phyloP scores from a whole-genome alignment of 1,140 invertebrate genomes.

The Ceratitis capitata region DNA sequence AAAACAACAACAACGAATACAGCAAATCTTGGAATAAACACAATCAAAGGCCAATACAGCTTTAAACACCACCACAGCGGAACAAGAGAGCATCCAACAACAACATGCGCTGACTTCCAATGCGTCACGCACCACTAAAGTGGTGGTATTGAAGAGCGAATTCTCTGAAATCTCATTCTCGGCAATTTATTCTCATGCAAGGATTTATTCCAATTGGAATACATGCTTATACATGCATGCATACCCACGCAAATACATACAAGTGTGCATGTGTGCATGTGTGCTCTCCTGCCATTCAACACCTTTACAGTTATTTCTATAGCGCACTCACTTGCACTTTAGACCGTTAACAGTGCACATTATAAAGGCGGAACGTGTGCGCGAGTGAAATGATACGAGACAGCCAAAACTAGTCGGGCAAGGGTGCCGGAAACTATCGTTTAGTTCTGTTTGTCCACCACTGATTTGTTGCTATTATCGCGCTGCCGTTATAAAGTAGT shows the following conservation, averaged over 20 bases:
- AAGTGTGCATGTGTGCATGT: background rate
- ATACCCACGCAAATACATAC: no score
- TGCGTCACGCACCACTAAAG: background rate
- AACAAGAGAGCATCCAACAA: background rate
- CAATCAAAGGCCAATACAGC: background rate
- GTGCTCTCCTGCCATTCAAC: background rate
- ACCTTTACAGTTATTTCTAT: background rate
- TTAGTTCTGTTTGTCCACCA: slow-evolving; percentile 25
- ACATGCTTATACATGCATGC: no score
- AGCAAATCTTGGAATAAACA: slow-evolving; percentile 20
- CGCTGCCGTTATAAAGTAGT: background rate
- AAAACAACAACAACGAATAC: background rate
- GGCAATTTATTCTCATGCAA: no score
- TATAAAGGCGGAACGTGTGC: background rate
- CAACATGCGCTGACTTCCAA: background rate
- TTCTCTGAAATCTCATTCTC: no score
- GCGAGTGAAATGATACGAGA: background rate
- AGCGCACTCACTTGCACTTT: background rate
- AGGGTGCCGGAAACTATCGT: background rate
- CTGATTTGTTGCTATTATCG: slow-evolving; percentile 15
- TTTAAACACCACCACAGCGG: background rate
- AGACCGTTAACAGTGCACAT: background rate
- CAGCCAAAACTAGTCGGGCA: background rate
- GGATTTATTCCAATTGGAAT: slow-evolving; percentile 4
- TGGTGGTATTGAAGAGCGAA: background rate